These are phyloP conservation scores for Pipistrellus kuhlii DNA, from an alignment of 2,797 vertebrate genomes.

Conservation along the genomic window DNA sequence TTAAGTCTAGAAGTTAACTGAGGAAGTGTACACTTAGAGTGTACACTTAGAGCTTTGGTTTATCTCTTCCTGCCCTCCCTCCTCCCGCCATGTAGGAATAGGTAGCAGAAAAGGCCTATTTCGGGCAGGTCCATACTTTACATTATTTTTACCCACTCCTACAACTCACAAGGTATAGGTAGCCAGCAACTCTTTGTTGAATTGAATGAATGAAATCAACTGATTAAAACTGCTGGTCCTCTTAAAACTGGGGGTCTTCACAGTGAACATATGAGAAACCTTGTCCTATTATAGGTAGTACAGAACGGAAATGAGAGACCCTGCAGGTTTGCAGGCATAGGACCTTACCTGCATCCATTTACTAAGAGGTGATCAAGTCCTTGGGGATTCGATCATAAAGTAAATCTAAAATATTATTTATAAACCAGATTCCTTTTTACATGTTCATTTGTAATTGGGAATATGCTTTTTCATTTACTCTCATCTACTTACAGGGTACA, in stretches of 20 bases:
- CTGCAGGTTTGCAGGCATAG: not conserved
- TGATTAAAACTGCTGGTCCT: not conserved
- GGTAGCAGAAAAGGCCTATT: not conserved
- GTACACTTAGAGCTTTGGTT: not conserved
- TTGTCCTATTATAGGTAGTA: not conserved
- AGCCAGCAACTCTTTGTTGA: not conserved
- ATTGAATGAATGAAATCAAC: not conserved
- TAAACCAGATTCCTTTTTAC: not conserved
- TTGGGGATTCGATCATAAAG: not conserved
- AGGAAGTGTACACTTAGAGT: not conserved
- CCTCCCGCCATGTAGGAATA: not conserved
- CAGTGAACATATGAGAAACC: not conserved
- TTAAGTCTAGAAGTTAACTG: not conserved
- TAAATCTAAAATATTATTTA: conserved; percentile 24
- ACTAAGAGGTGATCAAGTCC: not conserved
- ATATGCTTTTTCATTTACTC: conserved; percentile 32
- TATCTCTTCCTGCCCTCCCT: not conserved
- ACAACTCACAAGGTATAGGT: not conserved
- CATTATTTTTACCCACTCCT: not conserved
- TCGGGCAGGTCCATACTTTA: not conserved
- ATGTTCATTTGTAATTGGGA: not conserved
- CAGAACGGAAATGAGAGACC: not conserved
- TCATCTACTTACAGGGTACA: conserved; percentile 75
- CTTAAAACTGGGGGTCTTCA: not conserved
- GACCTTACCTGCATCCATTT: conserved; percentile 11